phyloP scores from a whole-genome alignment of 2,888 invertebrate genomes.

The Drosophila helvetica region DNA sequence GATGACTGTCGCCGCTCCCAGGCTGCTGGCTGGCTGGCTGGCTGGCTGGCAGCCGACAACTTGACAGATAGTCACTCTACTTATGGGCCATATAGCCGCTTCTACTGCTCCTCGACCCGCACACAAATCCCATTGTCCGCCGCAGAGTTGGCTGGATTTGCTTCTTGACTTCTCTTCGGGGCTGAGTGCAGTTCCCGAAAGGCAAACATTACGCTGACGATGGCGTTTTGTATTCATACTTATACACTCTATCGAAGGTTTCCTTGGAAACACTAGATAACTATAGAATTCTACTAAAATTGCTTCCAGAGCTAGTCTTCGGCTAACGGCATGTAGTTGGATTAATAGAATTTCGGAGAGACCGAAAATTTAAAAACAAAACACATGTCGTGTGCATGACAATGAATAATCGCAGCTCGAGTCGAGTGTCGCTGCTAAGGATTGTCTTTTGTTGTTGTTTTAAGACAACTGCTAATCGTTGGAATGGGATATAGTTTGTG shows the following conservation, averaged over 20 bases:
- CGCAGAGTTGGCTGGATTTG: constrained; percentile 19
- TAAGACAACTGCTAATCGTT: too few relatives aligned
- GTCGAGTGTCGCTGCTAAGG: too few relatives aligned
- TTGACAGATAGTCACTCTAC: constrained; percentile 37
- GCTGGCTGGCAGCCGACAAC: constrained; percentile 7
- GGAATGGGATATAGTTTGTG: too few relatives aligned
- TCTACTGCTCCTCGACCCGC: constrained; percentile 6
- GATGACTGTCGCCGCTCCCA: constrained; percentile 36
- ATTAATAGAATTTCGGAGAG: too few relatives aligned
- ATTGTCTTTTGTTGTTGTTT: too few relatives aligned
- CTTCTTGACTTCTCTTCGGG: not conserved
- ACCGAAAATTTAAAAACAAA: too few relatives aligned
- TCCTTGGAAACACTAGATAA: not conserved
- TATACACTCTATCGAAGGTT: not conserved
- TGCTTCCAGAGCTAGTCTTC: too few relatives aligned
- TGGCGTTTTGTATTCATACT: constrained; percentile 15
- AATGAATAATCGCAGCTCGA: too few relatives aligned
- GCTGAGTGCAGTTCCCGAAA: constrained; percentile 24
- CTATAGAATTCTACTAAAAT: too few relatives aligned
- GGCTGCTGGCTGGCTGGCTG: constrained; percentile 1
- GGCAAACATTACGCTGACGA: constrained; percentile 21
- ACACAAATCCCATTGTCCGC: constrained; percentile 30
- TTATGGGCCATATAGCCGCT: constrained; percentile 10
- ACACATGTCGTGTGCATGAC: too few relatives aligned
- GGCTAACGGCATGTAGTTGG: too few relatives aligned